Base-by-base conservation (phyloP, 2,797 vertebrate genomes). In the Thaleichthys pacificus region DNA sequence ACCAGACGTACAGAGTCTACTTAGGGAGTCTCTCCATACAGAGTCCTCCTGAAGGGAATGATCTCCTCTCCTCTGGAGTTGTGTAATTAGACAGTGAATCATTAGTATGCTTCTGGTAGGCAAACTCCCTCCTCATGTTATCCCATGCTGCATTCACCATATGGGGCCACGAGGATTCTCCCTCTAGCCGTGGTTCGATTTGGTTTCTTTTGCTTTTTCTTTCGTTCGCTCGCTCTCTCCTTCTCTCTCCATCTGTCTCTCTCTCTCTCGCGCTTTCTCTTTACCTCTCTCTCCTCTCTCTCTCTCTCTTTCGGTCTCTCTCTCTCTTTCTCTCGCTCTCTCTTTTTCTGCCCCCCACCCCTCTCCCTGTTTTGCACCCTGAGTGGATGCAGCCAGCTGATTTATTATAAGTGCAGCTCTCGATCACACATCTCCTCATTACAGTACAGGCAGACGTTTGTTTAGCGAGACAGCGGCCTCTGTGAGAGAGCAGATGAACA, bases 101-200 rank as follows among this genome's bases (percentile, higher is more conserved):
- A 84, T 88, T 87, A 84, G 71, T 76, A 70, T 69, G 47, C 72
- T 82, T 76, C 72, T 79, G 79, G 57, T 69, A 74, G 71, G 75
- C 77, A 84, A 76, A 77, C 70, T 47, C 61, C 68, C 73, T 30
- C 3, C 28, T 4, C 84, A 86, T 66, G 72, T 66, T 70, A 80
- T n/a, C 76, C 76, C 77, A 73, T 32, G 74, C 80, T 79, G 78
- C 74, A 82, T 60, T n/a, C 58, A 81, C 70, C 84, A 80, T 81
- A 77, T 73, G 78, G 70, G 56, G 60, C 0, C 70, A 75, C 84
- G 69, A 72, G 1, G 65, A 78, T 80, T 77, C 74, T 51, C 7
- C 15, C 49, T 69, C 64, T 35, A 47, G 42, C 42, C 7, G 42
- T 14, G 8, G 42, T 2, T 47, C 42, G 3, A 11, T 47, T 47